Evolutionary conservation across 2,113 vertebrate genomes (phyloP), one percentile per base, ranked within the genome.

Genomic region (Megaceryle torquata): DNA sequence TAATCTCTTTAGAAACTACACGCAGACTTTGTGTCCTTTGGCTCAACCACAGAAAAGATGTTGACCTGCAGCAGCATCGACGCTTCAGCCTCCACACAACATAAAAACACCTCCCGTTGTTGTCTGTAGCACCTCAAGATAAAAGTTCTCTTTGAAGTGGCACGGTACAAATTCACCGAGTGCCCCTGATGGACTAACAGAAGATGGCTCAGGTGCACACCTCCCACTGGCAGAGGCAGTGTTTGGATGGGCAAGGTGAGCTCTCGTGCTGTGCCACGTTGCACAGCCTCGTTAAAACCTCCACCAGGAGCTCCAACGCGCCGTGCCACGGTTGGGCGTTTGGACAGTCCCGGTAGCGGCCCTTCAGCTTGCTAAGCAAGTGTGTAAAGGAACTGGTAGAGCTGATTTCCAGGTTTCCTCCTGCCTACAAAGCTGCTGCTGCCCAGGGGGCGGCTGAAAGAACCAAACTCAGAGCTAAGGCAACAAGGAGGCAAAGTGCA

Each of bases 71-170:
- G 81, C 61, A 82, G 24, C 2, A 0, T 3, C 25, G 41, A 18
- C 26, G 28, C 83, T 50, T 65, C 70, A 26, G 56, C 37, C 29
- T 57, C 43, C 10, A 46, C 60, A 43, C 1, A 1, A 15, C 1
- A 13, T 7, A 14, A 41, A 39, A 43, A n/a, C 3, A 2, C 37
- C 43, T 84, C 12, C 21, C 24, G 16, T 20, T n/a, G 21, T 3
- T 1, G 1, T 5, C 51, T 15, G 20, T 7, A 1, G 17, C 2
- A 2, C 0, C 0, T 2, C 46, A 24, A 50, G 53, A 41, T 21
- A 1, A 2, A 69, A 61, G 22, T 9, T 41, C 22, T 70, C 41
- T 1, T 33, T 0, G 1, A 50, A 56, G 22, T 53, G 74, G 29
- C 15, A 11, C 2, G 26, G 74, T 4, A 31, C 41, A 56, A 2